phyloP scores from a whole-genome alignment of 2,888 invertebrate species.

The Chromoteleia sp. region DNA sequence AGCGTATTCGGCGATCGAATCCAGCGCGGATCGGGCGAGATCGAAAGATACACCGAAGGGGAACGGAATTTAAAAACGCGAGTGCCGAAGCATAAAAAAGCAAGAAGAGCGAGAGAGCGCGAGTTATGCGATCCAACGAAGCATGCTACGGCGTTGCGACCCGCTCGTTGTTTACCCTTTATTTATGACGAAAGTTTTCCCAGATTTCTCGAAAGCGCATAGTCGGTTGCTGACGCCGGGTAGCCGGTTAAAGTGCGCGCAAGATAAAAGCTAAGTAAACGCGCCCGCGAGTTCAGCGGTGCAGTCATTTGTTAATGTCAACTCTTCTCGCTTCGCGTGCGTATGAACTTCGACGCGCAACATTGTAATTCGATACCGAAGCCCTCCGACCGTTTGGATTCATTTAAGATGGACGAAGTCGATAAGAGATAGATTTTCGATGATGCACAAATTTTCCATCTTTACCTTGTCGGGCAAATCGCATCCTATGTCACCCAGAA shows the following conservation, averaged over 20 bases:
- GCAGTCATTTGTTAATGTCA: slow-evolving; percentile 81
- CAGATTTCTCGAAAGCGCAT: slow-evolving; percentile 81
- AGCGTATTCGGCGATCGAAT: slow-evolving; percentile 16
- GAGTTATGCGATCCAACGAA: slow-evolving; percentile 75
- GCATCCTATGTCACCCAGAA: no score
- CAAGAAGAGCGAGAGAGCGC: slow-evolving; percentile 70
- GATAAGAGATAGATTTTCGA: neutral
- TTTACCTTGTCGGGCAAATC: neutral
- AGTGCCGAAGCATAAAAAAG: slow-evolving; percentile 56
- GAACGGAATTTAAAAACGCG: slow-evolving; percentile 50
- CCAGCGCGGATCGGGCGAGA: slow-evolving; percentile 31
- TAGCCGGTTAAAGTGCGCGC: slow-evolving; percentile 74
- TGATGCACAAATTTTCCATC: neutral
- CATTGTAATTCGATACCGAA: slow-evolving; percentile 43
- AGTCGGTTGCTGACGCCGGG: slow-evolving; percentile 72
- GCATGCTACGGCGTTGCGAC: slow-evolving; percentile 59
- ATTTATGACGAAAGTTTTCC: slow-evolving; percentile 83
- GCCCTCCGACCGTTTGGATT: slow-evolving; percentile 30
- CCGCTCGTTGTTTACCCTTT: slow-evolving; percentile 82
- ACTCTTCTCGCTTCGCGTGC: slow-evolving; percentile 61
- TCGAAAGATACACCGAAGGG: no score
- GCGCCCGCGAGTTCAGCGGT: slow-evolving; percentile 73
- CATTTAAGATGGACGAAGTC: slow-evolving; percentile 22
- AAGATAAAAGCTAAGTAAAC: slow-evolving; percentile 64
- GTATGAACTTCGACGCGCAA: slow-evolving; percentile 42